These are phyloP conservation scores for Sinopyrophorus schimmeli DNA, from an alignment of 2,888 invertebrate genomes.

Conservation along the genomic window DNA sequence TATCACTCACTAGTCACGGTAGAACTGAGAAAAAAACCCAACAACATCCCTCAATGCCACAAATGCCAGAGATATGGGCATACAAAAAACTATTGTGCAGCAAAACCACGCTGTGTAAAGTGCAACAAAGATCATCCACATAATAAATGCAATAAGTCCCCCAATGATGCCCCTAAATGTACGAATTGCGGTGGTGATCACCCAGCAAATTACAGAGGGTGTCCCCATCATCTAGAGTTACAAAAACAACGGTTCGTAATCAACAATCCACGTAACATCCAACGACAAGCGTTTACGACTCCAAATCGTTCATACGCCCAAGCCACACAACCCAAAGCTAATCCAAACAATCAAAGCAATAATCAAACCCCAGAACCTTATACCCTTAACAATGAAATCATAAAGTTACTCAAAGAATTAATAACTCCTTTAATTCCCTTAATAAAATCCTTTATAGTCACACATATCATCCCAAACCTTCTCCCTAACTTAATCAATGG, in stretches of 20 bases:
- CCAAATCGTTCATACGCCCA: slow-evolving; percentile 5
- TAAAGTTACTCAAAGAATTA: neutral
- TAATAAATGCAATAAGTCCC: neutral
- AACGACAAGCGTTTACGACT: neutral
- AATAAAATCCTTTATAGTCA: slow-evolving; percentile 1
- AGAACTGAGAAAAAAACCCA: slow-evolving; percentile 5
- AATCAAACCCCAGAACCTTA: too few species aligned
- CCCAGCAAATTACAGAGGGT: slow-evolving; percentile 4
- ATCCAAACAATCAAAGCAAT: too few species aligned
- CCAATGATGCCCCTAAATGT: neutral
- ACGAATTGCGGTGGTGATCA: slow-evolving; percentile 7
- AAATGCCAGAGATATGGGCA: slow-evolving; percentile 5
- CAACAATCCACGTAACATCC: neutral
- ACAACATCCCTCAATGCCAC: slow-evolving; percentile 9
- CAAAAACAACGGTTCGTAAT: neutral
- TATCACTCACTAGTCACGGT: slow-evolving; percentile 6
- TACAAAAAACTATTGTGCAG: slow-evolving; percentile 8
- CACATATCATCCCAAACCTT: slow-evolving; percentile 3
- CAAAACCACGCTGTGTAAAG: slow-evolving; percentile 4
- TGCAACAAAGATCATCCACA: slow-evolving; percentile 5
- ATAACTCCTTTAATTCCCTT: slow-evolving; percentile 6
- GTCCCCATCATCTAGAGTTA: slow-evolving; percentile 1
- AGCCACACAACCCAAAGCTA: slow-evolving; percentile 4
- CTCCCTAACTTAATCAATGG: too few species aligned
- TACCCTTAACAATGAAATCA: neutral